Base-by-base conservation (phyloP, 1,140 invertebrate species). In the Coptotermes formosanus region DNA sequence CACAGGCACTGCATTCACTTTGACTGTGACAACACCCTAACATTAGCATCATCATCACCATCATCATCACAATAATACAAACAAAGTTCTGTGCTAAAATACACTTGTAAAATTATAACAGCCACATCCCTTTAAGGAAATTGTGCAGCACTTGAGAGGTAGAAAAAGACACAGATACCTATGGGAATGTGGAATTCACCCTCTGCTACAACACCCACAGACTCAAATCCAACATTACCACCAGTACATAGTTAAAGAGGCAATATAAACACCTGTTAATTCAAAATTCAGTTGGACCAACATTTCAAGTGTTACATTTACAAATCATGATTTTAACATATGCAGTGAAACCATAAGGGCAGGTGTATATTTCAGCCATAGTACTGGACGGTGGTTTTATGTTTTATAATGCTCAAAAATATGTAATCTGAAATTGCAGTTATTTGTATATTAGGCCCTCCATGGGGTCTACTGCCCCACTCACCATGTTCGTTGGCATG, bases 281-380 rank as follows among this genome's bases (percentile, higher is more conserved):
- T 75, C 25, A 75, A 75, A 30, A 75, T 75, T 75, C 64, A 75
- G 64, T 75, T 75, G 64, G 64, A 75, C 64, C 64, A 75, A 75
- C 64, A 75, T 75, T 30, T 75, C 14, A 12, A 30, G 64, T 55
- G 25, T 75, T 75, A n/a, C 64, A 30, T 75, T 30, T n/a, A 75
- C n/a, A 75, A 30, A 12, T 75, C n/a, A 75, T 75, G 30, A 75
- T 16, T 75, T n/a, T 14, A 75, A 75, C 64, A 75, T 75, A 75
- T 8, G n/a, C 64, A 75, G 64, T 75, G n/a, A 25, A 75, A 30
- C 52, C 64, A 75, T 30, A n/a, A 12, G n/a, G n/a, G 64, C 25
- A n/a, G 30, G n/a, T 75, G 1, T 7, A 75, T 30, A n/a, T 12
- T 7, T 25, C n/a, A 30, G 64, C 52, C 14, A 55, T 55, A 75